Base-by-base conservation (phyloP, 2,797 vertebrate species). In the Erethizon dorsatum region DNA sequence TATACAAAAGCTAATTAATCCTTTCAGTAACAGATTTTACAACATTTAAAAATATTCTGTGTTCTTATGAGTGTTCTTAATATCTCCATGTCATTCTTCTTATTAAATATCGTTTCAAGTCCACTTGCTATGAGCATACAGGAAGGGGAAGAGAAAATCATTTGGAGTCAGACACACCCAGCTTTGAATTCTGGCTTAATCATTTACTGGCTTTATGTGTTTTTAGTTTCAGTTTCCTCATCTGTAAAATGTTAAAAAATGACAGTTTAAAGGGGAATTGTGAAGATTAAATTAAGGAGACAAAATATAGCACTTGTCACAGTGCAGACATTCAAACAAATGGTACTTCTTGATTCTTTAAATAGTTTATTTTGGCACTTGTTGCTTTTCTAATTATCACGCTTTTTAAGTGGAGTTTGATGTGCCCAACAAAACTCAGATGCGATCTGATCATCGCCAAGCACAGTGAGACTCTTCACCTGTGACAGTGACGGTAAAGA, bases 201-300 rank as follows among this genome's bases (percentile, higher is more conserved):
- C 50, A 28, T 20, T 71, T 65, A 52, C 9, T 33, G 54, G 26
- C 20, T 93, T 45, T 59, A 22, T 59, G 47, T 50, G 75, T 94
- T 95, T 95, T 92, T 67, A 20, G 41, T 93, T 91, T 93, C 1
- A 2, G 26, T 86, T 93, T 96, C 67, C 86, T 83, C 67, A 52
- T 95, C 94, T 87, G 61, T 79, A 77, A 95, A 79, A 84, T 52
- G 52, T 89, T 91, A 83, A 77, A 50, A 79, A 92, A 83, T 80
- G 79, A 63, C 13, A n/a, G 65, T 87, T 90, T 83, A 87, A 91
- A 91, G 52, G 33, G 12, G 47, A 59, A n/a, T 24, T 88, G 33
- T 33, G 54, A 89, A 52, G 37, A 75, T 67, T 80, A 45, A 80
- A 69, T 41, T 67, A 56, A 91, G 45, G 47, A 87, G 80, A 18